Base-by-base conservation (phyloP, 1,140 invertebrate genomes). In the Eurosta solidaginis region DNA sequence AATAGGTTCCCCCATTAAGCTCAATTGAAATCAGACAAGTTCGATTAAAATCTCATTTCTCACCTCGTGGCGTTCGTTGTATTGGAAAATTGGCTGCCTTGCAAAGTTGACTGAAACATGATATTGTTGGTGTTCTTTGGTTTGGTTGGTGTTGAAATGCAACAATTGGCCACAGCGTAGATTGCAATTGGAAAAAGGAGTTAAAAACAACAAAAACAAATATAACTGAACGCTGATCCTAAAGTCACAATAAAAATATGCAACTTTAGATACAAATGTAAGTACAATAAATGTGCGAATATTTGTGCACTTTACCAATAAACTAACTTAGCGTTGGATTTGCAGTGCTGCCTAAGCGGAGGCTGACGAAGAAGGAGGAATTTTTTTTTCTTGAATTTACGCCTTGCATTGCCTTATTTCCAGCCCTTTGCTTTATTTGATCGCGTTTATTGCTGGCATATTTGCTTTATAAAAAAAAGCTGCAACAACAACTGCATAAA, bases 11-110 rank as follows among this genome's bases (percentile, higher is more conserved):
- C 85, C 85, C 85, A 87, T 87, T 87, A 87, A 82, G 85, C 85
- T 87, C 85, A 87, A 87, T 87, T 86, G 85, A 86, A 87, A 87
- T 87, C 85, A 86, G 85, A 87, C 85, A 87, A 85, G 85, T 87
- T 85, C 85, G 85, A 87, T 87, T 86, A 87, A 87, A 87, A 87
- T 87, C 85, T 87, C 84, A 87, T 87, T 87, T 87, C 85, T 87
- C 85, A 87, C 85, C 85, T 87, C 82, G 82, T 85, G 84, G 79
- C 77, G 79, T 79, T 78, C 81, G 81, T 59, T 79, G 68, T 68
- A 33, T 29, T 68, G 59, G 59, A 68, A 68, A 68, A 68, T 68
- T 68, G 59, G 59, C 22, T 68, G 59, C 40, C 52, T 45, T 40
- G 25, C 44, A 36, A n/a, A 14, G 22, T 73, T 68, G 22, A 49